Evolutionary conservation across 2,113 vertebrate genomes (phyloP).

Genomic region (Holacanthus passer): DNA sequence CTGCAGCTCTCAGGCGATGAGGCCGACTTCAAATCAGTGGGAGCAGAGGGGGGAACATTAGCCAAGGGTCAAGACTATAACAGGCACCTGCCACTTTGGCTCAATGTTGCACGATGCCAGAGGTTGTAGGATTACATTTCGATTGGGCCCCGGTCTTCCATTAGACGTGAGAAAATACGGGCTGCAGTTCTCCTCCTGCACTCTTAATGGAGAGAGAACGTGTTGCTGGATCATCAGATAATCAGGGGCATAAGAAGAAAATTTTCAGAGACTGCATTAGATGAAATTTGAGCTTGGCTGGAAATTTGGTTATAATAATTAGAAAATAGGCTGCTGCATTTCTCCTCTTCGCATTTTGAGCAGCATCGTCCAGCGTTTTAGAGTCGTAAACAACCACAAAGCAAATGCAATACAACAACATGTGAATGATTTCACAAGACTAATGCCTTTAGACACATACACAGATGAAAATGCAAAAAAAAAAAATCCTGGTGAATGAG

Average conservation of each 20-base stretch:
- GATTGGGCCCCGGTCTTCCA: constrained; percentile 48
- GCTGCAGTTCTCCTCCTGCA: constrained; percentile 19
- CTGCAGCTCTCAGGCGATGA: constrained; percentile 40
- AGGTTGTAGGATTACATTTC: constrained; percentile 66
- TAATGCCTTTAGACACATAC: constrained; percentile 5
- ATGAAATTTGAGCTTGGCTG: constrained; percentile 50
- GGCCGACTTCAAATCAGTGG: constrained; percentile 66
- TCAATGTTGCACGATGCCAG: constrained; percentile 31
- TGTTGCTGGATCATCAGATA: constrained; percentile 42
- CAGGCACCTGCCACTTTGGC: constrained; percentile 73
- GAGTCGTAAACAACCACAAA: neutral
- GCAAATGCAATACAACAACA: neutral
- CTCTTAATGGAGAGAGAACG: constrained; percentile 51
- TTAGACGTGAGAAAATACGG: constrained; percentile 58
- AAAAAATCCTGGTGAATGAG: constrained; percentile 24
- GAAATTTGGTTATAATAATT: constrained; percentile 20
- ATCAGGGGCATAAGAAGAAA: constrained; percentile 44
- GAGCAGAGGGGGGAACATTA: constrained; percentile 65
- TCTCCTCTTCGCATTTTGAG: constrained; percentile 20
- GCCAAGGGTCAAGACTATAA: constrained; percentile 43
- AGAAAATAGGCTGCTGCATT: neutral
- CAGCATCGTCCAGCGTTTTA: constrained; percentile 3
- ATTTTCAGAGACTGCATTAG: constrained; percentile 25
- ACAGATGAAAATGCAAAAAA: neutral
- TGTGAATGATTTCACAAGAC: neutral